A percentile compares a stretch with the other conserved stretches of the same genome.
These are phyloP conservation scores for Cheilinus undulatus DNA, from an alignment of 2,113 vertebrate genomes.

Conservation along the genomic window DNA sequence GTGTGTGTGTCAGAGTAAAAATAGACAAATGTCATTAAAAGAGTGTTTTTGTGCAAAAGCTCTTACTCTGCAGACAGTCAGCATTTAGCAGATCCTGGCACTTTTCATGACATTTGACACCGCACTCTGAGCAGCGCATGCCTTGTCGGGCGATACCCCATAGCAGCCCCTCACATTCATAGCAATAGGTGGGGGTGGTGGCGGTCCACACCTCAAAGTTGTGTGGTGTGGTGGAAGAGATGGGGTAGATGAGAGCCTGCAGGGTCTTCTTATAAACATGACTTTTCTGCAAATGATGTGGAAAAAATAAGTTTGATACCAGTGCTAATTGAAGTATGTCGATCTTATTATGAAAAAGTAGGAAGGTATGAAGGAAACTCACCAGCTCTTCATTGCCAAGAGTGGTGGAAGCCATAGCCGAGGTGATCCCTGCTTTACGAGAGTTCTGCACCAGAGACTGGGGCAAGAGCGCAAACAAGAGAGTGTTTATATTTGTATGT, in stretches of 20 bases:
- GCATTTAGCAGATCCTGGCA: slow-evolving; percentile 98
- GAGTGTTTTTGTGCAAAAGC: neutral
- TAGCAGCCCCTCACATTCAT: slow-evolving; percentile 97
- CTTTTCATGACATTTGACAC: slow-evolving; percentile 98
- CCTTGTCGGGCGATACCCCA: slow-evolving; percentile 99
- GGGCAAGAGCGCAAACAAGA: neutral
- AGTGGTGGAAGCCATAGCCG: slow-evolving; percentile 95
- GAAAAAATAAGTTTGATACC: slow-evolving; percentile 12
- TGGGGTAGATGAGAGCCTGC: slow-evolving; percentile 99
- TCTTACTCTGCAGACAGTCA: slow-evolving; percentile 96
- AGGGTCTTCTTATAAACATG: slow-evolving; percentile 99
- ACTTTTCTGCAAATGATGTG: slow-evolving; percentile 87
- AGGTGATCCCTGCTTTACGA: slow-evolving; percentile 96
- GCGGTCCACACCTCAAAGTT: slow-evolving; percentile 99
- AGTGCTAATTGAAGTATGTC: neutral
- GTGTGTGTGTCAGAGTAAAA: neutral
- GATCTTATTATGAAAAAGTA: slow-evolving; percentile 3
- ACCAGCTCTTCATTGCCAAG: slow-evolving; percentile 98
- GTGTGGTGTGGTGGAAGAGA: slow-evolving; percentile 98
- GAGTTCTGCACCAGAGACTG: slow-evolving; percentile 94
- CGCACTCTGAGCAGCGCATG: slow-evolving; percentile 97
- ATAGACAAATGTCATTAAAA: slow-evolving; percentile 15
- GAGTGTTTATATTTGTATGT: neutral
- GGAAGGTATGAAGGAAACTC: slow-evolving; percentile 61
- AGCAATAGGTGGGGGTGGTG: slow-evolving; percentile 98